Evolutionary conservation across 2,888 invertebrate species (phyloP).

Genomic region (Metopia argyrocephala): DNA sequence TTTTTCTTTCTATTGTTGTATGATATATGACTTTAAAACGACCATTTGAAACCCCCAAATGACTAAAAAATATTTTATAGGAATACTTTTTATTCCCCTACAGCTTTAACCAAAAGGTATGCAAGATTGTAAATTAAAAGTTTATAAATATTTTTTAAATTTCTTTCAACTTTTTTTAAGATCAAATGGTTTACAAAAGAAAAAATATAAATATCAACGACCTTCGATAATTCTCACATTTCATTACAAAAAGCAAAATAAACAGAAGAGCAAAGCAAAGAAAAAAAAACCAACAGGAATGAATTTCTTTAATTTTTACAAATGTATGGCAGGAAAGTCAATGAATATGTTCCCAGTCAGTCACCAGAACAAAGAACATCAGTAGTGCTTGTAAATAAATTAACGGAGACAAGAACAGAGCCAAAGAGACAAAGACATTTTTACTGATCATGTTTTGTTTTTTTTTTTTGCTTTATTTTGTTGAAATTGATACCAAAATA

Average conservation of each 20-base stretch:
- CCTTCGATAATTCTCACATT: slow-evolving; percentile 62
- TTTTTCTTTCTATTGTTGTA: too few species aligned
- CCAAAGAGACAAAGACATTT: slow-evolving; percentile 38
- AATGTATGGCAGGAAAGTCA: slow-evolving; percentile 3
- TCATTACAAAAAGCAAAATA: slow-evolving; percentile 39
- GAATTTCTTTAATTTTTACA: slow-evolving; percentile 46
- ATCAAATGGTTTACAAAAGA: too few species aligned
- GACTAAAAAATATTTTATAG: too few species aligned
- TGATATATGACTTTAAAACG: too few species aligned
- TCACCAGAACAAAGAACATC: not conserved
- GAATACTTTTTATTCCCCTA: too few species aligned
- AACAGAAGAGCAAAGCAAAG: not conserved
- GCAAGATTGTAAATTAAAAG: too few species aligned
- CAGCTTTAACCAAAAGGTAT: too few species aligned
- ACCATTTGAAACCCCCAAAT: too few species aligned
- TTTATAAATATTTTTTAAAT: too few species aligned
- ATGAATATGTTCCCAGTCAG: not conserved
- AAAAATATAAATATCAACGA: slow-evolving; percentile 42
- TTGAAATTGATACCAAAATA: slow-evolving; percentile 61
- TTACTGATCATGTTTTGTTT: slow-evolving; percentile 42
- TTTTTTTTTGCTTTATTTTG: slow-evolving; percentile 8
- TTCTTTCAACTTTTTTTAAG: too few species aligned
- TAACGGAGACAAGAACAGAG: slow-evolving; percentile 38
- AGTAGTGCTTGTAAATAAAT: slow-evolving; percentile 45
- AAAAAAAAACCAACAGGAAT: slow-evolving; percentile 1